These are phyloP conservation scores for Nothura maculosa DNA, from an alignment of 2,797 vertebrate species.

Conservation along the genomic window DNA sequence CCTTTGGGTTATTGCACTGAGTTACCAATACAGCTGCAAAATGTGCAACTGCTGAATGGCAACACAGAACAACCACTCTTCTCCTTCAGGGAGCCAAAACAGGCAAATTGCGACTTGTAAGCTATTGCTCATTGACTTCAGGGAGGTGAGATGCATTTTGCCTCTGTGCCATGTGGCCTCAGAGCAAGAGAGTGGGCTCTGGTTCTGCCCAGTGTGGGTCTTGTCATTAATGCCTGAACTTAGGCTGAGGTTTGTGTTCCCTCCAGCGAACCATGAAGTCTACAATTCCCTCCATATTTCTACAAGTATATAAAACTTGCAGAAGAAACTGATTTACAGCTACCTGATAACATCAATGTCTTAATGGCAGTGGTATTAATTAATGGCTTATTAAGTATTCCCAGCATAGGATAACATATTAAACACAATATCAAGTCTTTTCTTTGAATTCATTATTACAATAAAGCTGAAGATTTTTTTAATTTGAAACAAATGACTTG, in stretches of 20 bases:
- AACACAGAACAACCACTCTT: background rate
- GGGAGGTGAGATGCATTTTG: background rate
- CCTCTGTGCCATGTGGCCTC: background rate
- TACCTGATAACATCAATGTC: background rate
- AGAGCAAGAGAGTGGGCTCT: background rate
- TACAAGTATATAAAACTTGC: background rate
- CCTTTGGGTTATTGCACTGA: background rate
- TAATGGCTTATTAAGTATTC: slow-evolving; percentile 44
- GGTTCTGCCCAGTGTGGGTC: background rate
- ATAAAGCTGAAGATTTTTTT: slow-evolving; percentile 47
- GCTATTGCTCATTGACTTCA: background rate
- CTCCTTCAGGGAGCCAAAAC: background rate
- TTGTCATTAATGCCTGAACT: background rate
- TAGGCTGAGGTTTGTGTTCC: background rate
- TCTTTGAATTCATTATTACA: slow-evolving; percentile 58
- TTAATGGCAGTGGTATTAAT: slow-evolving; percentile 15
- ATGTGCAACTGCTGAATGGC: background rate
- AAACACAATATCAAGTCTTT: slow-evolving; percentile 9
- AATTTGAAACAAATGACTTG: slow-evolving; percentile 41
- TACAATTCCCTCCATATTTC: background rate
- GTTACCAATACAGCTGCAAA: background rate
- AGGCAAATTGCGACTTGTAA: background rate
- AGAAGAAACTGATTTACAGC: fast-evolving
- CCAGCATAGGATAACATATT: background rate
- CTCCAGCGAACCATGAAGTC: background rate